Percentiles rank a stretch among this genome's conserved stretches.
Evolutionary conservation across 2,888 invertebrate species (phyloP).

Genomic region (Synanthedon myopaeformis): DNA sequence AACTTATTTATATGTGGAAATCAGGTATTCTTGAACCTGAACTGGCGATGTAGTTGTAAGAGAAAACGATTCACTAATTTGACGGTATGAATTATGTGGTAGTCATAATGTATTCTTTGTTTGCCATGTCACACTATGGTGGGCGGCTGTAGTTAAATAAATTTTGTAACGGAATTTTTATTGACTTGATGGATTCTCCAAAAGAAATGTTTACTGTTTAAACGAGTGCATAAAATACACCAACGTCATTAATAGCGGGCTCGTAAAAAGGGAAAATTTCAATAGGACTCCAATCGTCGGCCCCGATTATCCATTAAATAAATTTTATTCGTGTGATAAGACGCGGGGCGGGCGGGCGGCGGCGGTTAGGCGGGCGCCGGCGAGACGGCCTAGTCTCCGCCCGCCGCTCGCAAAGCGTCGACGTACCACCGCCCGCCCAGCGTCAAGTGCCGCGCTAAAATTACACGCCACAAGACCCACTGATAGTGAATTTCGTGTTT

Average conservation of each 20-base stretch:
- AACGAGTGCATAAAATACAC: slow-evolving; percentile 20
- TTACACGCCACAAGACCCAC: slow-evolving; percentile 52
- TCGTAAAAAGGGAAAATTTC: slow-evolving; percentile 48
- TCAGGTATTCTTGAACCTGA: no score
- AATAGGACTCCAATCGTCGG: slow-evolving; percentile 48
- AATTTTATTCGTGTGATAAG: slow-evolving; percentile 65
- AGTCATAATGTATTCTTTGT: no score
- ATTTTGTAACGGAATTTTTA: no score
- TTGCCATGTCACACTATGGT: no score
- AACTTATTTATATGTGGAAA: no score
- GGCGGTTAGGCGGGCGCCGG: slow-evolving; percentile 48
- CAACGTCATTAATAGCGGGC: slow-evolving; percentile 39
- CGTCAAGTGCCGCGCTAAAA: slow-evolving; percentile 38
- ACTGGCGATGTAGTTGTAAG: no score
- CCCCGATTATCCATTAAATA: slow-evolving; percentile 62
- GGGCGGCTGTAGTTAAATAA: no score
- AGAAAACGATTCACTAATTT: no score
- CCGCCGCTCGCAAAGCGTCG: slow-evolving; percentile 38
- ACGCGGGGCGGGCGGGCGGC: slow-evolving; percentile 43
- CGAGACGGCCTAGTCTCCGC: slow-evolving; percentile 56
- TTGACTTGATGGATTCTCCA: no score
- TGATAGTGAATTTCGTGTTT: slow-evolving; percentile 51
- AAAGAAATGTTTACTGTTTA: not conserved
- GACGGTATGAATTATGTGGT: no score
- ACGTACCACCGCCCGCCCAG: slow-evolving; percentile 28